Evolutionary conservation across 1,140 invertebrate species (phyloP).

Genomic region (Xylocopa sonorina): DNA sequence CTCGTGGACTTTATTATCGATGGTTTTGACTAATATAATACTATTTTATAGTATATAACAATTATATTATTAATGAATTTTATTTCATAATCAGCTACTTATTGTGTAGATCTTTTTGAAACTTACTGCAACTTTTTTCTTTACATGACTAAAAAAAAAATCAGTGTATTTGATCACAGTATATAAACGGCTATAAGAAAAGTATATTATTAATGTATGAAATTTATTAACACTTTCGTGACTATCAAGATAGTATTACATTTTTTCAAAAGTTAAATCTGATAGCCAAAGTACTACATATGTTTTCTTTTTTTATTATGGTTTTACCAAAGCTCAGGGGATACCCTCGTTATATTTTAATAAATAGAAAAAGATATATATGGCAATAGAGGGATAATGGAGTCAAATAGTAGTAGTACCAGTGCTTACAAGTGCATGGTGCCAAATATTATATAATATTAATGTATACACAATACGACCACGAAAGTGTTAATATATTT

Average conservation of each 20-base stretch:
- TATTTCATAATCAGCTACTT: background rate
- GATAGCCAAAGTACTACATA: too few relatives aligned
- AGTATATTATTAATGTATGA: constrained; percentile 4
- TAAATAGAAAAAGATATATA: background rate
- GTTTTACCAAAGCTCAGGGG: background rate
- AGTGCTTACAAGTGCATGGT: background rate
- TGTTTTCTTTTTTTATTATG: too few relatives aligned
- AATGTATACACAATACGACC: background rate
- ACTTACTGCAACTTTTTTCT: background rate
- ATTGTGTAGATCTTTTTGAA: background rate
- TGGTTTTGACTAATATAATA: background rate
- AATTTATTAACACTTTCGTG: constrained; percentile 5
- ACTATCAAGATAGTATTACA: background rate
- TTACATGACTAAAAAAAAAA: background rate
- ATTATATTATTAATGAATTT: background rate
- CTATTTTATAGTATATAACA: too few relatives aligned
- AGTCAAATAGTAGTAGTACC: background rate
- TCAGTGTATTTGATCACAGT: background rate
- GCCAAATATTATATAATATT: background rate
- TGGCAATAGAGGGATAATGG: background rate
- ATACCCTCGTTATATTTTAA: background rate
- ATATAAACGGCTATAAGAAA: constrained; percentile 28
- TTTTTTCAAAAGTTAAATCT: too few relatives aligned
- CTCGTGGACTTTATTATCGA: constrained; percentile 1
- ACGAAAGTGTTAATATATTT: constrained; percentile 26